Base-by-base conservation (phyloP, 2,797 vertebrate genomes). In the Coilia nasus region DNA sequence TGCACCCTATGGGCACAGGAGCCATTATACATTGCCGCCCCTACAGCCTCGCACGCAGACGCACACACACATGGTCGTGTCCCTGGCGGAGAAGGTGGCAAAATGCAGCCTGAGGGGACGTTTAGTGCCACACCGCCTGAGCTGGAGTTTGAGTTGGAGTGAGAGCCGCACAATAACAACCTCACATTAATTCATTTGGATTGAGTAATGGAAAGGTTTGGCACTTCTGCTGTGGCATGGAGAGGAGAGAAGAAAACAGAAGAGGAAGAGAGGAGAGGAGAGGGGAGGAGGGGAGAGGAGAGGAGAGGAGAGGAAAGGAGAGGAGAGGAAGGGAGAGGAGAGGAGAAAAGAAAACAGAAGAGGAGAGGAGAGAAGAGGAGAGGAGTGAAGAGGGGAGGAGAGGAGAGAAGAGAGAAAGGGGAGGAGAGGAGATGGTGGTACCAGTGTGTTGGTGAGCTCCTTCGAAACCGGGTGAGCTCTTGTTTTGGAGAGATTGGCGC, bases 161-260 rank as follows among this genome's bases (percentile, higher is more conserved):
- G 71, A 21, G 14, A 75, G 28, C 28, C 31, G 35, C 28, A 41
- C 71, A 41, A 78, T 78, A 78, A 78, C 71, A 78, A 25, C 35
- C 44, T 56, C 31, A 57, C 81, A 82, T 82, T 54, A 78, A 78
- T 78, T 78, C 35, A 78, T 78, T 21, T 78, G 71, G 71, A 78
- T 78, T 19, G 71, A 41, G 71, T 78, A 78, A 78, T 78, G 71
- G 71, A 78, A 78, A 78, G 71, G 31, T 5, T 78, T 78, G 71
- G 6, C 15, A 17, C 15, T 9, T 78, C 2, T 41, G 0, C 3
- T 2, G 57, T 59, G 19, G 67, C 4, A 3, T 6, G 3, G 84
- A 1, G 67, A 75, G 64, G 17, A 28, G 64, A 71, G 64, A 17
- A 1, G 64, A 31, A 25, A 71, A 10, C 46, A 47, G 46, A 10